A percentile compares a stretch with the other conserved stretches of the same genome.
These are phyloP conservation scores for Channa argus DNA, from an alignment of 2,113 vertebrate genomes.

Conservation along the genomic window DNA sequence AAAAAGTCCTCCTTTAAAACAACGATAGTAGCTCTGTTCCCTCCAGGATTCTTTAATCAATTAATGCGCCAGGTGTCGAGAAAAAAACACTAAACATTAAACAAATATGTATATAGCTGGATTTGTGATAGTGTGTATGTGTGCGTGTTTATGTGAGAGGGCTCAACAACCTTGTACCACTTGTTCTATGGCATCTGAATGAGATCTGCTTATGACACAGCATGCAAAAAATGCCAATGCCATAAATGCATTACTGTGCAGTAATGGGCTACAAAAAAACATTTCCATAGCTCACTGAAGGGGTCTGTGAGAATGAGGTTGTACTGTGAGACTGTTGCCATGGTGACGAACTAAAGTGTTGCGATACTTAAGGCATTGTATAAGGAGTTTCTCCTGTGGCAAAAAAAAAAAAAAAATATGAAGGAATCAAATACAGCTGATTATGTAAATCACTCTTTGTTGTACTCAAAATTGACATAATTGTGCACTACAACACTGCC, in stretches of 20 bases:
- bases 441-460: background rate
- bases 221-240: constrained; percentile 50
- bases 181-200: constrained; percentile 6
- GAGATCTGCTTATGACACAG: constrained; percentile 37
- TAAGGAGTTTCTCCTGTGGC: constrained; percentile 63
- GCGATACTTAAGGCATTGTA: constrained; percentile 77
- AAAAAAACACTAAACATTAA: constrained; percentile 5
- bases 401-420: constrained; percentile 1
- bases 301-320: constrained; percentile 36
- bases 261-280: constrained; percentile 42
- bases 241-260: constrained; percentile 16
- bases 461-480: background rate
- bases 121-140: constrained; percentile 20
- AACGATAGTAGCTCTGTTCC: constrained; percentile 18
- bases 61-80: constrained; percentile 22
- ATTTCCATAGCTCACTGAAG: constrained; percentile 59
- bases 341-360: constrained; percentile 56
- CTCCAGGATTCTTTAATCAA: background rate
- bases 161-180: constrained; percentile 13
- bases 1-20: constrained; percentile 19
- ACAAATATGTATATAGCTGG: constrained; percentile 11
- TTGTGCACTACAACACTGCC: background rate
- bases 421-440: constrained; percentile 8
- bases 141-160: constrained; percentile 10
- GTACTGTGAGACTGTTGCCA: constrained; percentile 61